Evolutionary conservation across 2,113 vertebrate species (phyloP).

Genomic region (Plectropomus leopardus): DNA sequence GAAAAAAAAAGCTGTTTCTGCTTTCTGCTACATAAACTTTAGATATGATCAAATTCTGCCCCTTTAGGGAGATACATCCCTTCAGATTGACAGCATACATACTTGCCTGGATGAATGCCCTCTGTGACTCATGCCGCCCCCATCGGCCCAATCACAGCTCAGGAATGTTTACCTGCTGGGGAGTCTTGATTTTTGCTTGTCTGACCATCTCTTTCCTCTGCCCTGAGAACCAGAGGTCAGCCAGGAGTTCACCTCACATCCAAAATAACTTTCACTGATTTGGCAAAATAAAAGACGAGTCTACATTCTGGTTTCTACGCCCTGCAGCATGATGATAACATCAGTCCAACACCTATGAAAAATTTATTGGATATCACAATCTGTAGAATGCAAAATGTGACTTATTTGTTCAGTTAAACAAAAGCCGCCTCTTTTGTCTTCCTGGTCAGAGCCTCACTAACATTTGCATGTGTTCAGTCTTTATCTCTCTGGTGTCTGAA

Average conservation of each 20-base stretch:
- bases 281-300: constrained; percentile 5
- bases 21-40: neutral
- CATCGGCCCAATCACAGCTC: neutral
- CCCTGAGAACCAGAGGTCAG: neutral
- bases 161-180: constrained; percentile 53
- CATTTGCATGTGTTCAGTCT: neutral
- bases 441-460: neutral
- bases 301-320: neutral
- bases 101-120: constrained; percentile 18
- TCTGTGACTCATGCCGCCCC: neutral
- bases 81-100: constrained; percentile 23
- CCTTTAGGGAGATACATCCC: neutral
- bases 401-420: neutral
- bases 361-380: too few relatives aligned
- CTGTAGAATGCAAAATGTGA: neutral
- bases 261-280: constrained; percentile 33
- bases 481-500: neutral
- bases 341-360: neutral
- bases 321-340: neutral
- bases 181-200: constrained; percentile 26
- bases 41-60: constrained; percentile 1
- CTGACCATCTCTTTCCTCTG: constrained; percentile 20
- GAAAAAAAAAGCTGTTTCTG: too few relatives aligned
- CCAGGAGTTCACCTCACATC: constrained; percentile 24
- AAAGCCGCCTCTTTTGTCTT: neutral